Base-by-base conservation (phyloP, 2,888 invertebrate genomes). In the Amphimallon solstitiale region DNA sequence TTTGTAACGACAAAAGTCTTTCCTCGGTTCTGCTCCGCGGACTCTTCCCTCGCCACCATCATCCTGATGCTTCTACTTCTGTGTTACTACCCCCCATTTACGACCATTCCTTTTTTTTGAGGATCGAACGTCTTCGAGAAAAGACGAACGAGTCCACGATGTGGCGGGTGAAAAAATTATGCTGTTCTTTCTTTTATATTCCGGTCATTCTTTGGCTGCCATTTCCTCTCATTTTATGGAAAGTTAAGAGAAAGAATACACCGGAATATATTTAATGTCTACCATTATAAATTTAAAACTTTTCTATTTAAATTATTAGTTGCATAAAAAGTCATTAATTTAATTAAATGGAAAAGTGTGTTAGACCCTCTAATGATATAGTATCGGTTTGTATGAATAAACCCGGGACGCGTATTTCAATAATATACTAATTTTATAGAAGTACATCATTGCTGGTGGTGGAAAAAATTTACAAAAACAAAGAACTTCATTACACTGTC, bases 1-100 rank as follows among this genome's bases (percentile, higher is more conserved):
- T 81, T 80, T 79, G 80, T 81, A 77, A 79, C 76, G 74, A 73
- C 72, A 71, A 76, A 75, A 76, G 56, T 59, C 56, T 40, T 9
- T 29, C 43, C 45, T 12, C 43, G 29, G 29, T 29, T 29, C 29
- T 54, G n/a, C 56, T 40, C 35, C 51, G 43, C 23, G 48, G 48
- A 29, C 21, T 19, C 29, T 49, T 17, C 19, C 17, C 19, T n/a
- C 48, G 19, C 23, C 21, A 1, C 7, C 21, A 21, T 23, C 48
- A 12, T 23, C 19, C 29, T 10, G 38, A n/a, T 54, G 12, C 14
- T 17, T 14, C 56, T 34, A 29, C 43, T 43, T 23, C 43, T 40
- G 38, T 56, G 23, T 17, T 21, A 5, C 10, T 21, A 19, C 29
- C 35, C 23, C 15, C 37, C n/a, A 29, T 29, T n/a, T 29, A 29